phyloP scores from a whole-genome alignment of 2,113 vertebrate species.

The Guaruba guarouba region DNA sequence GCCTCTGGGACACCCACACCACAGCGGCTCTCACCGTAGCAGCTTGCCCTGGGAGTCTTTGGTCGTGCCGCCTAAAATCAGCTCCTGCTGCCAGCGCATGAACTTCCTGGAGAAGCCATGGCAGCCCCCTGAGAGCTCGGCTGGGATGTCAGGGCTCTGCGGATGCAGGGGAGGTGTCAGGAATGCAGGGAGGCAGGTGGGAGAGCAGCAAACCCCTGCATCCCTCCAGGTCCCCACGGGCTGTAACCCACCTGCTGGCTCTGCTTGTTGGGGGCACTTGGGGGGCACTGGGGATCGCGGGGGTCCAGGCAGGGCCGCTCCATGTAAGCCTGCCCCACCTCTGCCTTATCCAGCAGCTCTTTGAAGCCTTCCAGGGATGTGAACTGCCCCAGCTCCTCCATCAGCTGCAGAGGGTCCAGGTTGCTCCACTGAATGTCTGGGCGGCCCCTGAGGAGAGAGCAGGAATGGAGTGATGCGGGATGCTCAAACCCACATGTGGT shows the following conservation, averaged over 20 bases:
- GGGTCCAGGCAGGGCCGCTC: conserved; percentile 92
- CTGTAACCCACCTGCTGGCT: conserved; percentile 71
- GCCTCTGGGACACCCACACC: neutral
- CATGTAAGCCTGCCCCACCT: conserved; percentile 97
- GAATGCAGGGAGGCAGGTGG: neutral
- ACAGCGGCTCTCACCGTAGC: conserved; percentile 78
- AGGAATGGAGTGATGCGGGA: neutral
- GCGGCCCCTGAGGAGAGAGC: conserved; percentile 81
- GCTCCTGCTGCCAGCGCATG: conserved; percentile 98
- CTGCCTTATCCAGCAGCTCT: conserved; percentile 95
- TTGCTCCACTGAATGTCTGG: conserved; percentile 98
- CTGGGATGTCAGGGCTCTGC: conserved; percentile 85
- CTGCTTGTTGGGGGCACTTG: conserved; percentile 89
- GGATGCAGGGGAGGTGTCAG: neutral
- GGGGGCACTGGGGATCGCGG: conserved; percentile 86
- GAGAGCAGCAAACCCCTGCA: neutral
- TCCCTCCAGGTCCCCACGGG: rapidly evolving
- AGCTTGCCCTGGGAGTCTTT: conserved; percentile 86
- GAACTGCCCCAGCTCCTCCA: conserved; percentile 94
- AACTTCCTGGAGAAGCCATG: conserved; percentile 97
- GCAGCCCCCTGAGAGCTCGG: conserved; percentile 88
- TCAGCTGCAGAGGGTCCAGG: conserved; percentile 91
- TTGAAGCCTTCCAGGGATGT: conserved; percentile 92
- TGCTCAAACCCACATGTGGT: neutral
- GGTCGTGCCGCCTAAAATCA: conserved; percentile 88